Conservation (phyloP, 2,797 vertebrate species). For the Hyperoplus immaculatus region DNA sequence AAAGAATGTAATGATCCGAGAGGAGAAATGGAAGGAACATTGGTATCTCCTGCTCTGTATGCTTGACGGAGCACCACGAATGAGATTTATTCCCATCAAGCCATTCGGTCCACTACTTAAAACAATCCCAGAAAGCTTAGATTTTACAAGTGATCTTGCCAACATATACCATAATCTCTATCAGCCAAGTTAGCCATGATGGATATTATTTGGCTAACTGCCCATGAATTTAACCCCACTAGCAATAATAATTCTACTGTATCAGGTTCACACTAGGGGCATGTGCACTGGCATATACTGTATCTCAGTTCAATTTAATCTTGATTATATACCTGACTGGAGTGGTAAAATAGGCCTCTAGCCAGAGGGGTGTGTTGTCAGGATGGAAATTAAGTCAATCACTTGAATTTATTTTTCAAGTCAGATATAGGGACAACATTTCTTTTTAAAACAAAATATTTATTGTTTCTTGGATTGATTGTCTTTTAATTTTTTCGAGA, state of each 20-base stretch:
- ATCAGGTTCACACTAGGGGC: conserved; percentile 40
- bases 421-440: too few species aligned
- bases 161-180: conserved; percentile 29
- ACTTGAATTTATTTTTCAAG: not conserved
- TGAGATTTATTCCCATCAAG: conserved; percentile 67
- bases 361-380: conserved; percentile 6
- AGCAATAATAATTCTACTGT: conserved; percentile 34
- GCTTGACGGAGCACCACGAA: conserved; percentile 57
- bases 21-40: conserved; percentile 47
- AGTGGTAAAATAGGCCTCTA: conserved; percentile 8
- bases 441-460: too few species aligned
- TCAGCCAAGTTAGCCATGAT: conserved; percentile 42
- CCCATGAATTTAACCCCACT: conserved; percentile 47
- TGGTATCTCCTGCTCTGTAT: conserved; percentile 57
- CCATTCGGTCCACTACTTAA: conserved; percentile 56
- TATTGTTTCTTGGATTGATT: too few species aligned
- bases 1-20: conserved; percentile 70
- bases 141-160: conserved; percentile 45
- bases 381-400: not conserved
- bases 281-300: conserved; percentile 8
- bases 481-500: too few species aligned
- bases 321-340: conserved; percentile 16
- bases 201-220: conserved; percentile 39
- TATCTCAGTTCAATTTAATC: conserved; percentile 32
- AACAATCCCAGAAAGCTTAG: conserved; percentile 56